Evolutionary conservation across 1,140 invertebrate species (phyloP).

Genomic region (Lepidurus packardi): DNA sequence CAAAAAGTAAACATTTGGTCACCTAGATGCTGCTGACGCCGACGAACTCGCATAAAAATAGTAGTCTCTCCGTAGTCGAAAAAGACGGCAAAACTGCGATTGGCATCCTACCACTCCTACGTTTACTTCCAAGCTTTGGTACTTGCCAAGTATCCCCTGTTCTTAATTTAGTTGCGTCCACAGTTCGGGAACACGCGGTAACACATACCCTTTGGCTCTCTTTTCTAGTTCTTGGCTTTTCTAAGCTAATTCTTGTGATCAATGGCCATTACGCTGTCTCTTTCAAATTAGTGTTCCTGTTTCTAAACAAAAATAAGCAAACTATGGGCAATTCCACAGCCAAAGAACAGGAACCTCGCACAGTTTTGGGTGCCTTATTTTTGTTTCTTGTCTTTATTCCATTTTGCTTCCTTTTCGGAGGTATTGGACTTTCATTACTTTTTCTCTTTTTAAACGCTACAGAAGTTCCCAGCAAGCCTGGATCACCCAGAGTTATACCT

Average conservation of each 20-base stretch:
- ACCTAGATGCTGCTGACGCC: slow-evolving; percentile 16
- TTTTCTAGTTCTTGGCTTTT: background rate
- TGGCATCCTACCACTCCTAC: background rate
- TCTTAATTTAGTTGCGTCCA: slow-evolving; percentile 14
- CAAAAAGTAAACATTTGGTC: background rate
- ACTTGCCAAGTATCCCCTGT: background rate
- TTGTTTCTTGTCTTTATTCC: background rate
- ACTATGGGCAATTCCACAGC: background rate
- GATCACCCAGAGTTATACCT: slow-evolving; percentile 38
- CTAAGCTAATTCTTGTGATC: background rate
- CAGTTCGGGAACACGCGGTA: background rate
- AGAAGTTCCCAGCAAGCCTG: slow-evolving; percentile 38
- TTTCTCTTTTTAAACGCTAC: slow-evolving; percentile 33
- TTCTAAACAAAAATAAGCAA: background rate
- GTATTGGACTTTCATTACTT: background rate
- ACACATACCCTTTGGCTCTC: background rate
- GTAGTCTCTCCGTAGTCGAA: background rate
- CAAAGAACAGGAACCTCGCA: background rate
- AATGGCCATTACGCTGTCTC: background rate
- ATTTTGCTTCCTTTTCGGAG: background rate
- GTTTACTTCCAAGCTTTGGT: background rate
- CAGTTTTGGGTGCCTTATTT: background rate
- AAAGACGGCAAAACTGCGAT: background rate
- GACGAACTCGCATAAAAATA: background rate
- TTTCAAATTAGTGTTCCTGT: background rate